Evolutionary conservation across 2,113 vertebrate genomes (phyloP), one percentile per base, ranked within the genome.

Genomic region (Saccopteryx leptura): DNA sequence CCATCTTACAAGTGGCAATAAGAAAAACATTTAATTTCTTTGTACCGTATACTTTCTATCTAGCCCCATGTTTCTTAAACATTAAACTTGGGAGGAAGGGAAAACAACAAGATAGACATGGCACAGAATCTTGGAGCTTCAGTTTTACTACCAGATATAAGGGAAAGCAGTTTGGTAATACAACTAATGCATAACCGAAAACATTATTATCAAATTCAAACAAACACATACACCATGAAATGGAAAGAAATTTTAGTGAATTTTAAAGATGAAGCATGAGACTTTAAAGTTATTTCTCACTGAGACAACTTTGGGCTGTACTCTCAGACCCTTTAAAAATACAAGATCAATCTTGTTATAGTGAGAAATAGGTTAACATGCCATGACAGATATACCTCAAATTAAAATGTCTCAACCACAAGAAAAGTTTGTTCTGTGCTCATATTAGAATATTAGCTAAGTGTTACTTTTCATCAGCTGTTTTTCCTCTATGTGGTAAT

Each of bases 221-320:
- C 71, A 90, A 92, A 90, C 76, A 86, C n/a, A 68, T 74, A 79
- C 10, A 85, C 9, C 31, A 68, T 52, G 13, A 83, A 39, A 81
- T 58, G 63, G 14, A 63, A 81, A 85, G 28, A 71, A 69, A 65
- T 60, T n/a, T 69, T 81, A 90, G n/a, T 95, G n/a, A 63, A 60
- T 84, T 88, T 93, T 91, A 56, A 79, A 88, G 26, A 84, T 10
- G 52, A 82, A 86, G 12, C 86, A 71, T 33, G 48, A 86, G 56
- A 72, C 31, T 92, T 66, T 31, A 63, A 80, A 79, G 28, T 66
- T 87, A 66, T 60, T 91, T 90, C 78, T 21, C 58, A 72, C n/a
- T 90, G 26, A 93, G 52, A 83, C 9, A 7, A 74, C 52, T 91
- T 88, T 74, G 58, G 17, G 6, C 46, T 91, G 12, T 92, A 50